Percentiles rank a stretch among this genome's conserved stretches.
Evolutionary conservation across 2,797 vertebrate genomes (phyloP).

Genomic region (Oophaga sylvatica): DNA sequence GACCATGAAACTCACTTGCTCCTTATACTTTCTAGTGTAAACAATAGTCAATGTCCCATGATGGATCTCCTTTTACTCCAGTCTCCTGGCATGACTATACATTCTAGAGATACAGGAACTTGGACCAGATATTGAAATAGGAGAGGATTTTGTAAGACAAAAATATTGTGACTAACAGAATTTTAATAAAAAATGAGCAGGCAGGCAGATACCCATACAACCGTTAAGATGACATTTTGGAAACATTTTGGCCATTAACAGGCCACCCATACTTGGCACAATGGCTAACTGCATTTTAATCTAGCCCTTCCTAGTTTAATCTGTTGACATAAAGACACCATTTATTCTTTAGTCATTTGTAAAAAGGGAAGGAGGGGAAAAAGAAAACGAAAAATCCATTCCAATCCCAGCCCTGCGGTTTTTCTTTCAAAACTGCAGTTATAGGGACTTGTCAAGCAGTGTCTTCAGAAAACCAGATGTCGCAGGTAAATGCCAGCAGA

Average conservation of each 20-base stretch:
- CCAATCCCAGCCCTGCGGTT: conserved; percentile 40
- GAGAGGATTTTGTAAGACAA: neutral
- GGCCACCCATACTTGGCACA: conserved; percentile 45
- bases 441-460: conserved; percentile 79
- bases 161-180: neutral
- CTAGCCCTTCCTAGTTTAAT: conserved; percentile 39
- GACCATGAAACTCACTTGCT: neutral
- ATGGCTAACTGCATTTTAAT: conserved; percentile 55
- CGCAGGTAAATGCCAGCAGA: conserved; percentile 67
- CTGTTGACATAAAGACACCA: conserved; percentile 20
- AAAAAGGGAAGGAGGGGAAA: neutral
- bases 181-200: conserved; percentile 38
- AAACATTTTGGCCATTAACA: conserved; percentile 32
- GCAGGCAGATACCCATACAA: conserved; percentile 11
- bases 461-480: conserved; percentile 78
- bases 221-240: conserved; percentile 32
- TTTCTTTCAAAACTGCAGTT: conserved; percentile 66
- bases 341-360: conserved; percentile 16
- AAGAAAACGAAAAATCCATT: neutral
- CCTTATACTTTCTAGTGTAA: conserved; percentile 6
- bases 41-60: neutral
- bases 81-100: neutral
- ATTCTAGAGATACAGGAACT: neutral
- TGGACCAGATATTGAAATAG: neutral
- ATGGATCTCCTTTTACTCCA: neutral